phyloP scores from a whole-genome alignment of 1,140 invertebrate genomes.

The Brachionus calyciflorus region DNA sequence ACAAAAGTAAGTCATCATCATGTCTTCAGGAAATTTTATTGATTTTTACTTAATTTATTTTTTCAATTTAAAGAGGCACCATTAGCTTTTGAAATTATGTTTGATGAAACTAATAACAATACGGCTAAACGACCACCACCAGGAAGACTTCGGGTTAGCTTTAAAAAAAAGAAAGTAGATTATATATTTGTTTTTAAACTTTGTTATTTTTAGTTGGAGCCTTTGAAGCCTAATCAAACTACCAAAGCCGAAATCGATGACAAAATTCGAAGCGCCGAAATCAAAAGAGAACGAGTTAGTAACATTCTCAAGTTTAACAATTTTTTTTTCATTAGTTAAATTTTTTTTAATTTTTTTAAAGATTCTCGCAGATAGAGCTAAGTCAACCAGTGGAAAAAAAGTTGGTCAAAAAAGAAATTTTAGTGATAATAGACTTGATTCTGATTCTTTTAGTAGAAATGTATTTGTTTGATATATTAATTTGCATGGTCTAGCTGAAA shows the following conservation, averaged over 20 bases:
- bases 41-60: neutral
- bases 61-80: slow-evolving; percentile 16
- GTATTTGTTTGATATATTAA: neutral
- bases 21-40: neutral
- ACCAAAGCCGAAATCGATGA: slow-evolving; percentile 17
- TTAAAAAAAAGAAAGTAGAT: neutral
- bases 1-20: neutral
- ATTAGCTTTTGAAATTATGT: slow-evolving; percentile 32
- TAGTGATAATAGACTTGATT: slow-evolving; percentile 10
- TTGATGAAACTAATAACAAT: slow-evolving; percentile 14
- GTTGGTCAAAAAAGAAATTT: neutral
- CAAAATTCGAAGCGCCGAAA: slow-evolving; percentile 40
- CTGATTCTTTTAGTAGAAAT: slow-evolving; percentile 17
- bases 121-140: slow-evolving; percentile 24
- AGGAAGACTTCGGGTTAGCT: slow-evolving; percentile 27
- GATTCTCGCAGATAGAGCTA: slow-evolving; percentile 44
- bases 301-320: too few relatives aligned
- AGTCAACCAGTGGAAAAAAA: slow-evolving; percentile 27
- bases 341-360: neutral
- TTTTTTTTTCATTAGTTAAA: neutral
- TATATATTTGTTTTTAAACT: neutral
- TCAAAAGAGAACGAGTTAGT: slow-evolving; percentile 41
- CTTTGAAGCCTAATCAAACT: slow-evolving; percentile 13
- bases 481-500: neutral
- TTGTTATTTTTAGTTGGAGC: slow-evolving; percentile 35